These are phyloP conservation scores for Podabrus alpinus DNA, from an alignment of 2,888 invertebrate species.

Conservation along the genomic window DNA sequence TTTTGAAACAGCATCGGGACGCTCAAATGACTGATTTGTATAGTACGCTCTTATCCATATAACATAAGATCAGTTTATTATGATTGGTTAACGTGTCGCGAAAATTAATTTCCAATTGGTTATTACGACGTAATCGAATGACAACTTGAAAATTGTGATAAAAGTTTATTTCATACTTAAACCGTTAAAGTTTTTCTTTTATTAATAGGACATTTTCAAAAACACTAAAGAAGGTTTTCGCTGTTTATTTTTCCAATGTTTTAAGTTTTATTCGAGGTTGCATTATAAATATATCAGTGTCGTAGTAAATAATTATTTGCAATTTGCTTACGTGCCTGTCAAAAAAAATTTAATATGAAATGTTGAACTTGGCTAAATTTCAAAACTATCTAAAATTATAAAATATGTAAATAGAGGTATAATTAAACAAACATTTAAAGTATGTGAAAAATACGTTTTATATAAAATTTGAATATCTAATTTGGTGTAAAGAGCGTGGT, in stretches of 20 bases:
- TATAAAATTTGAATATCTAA: neutral
- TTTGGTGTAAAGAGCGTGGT: neutral
- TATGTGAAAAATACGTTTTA: neutral
- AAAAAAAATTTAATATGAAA: constrained; percentile 21
- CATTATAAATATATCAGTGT: constrained; percentile 9
- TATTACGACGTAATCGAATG: neutral
- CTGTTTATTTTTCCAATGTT: neutral
- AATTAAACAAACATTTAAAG: neutral
- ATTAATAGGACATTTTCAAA: neutral
- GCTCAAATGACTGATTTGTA: constrained; percentile 31
- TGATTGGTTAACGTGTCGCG: constrained; percentile 23
- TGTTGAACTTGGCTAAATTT: constrained; percentile 26
- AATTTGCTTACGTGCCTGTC: constrained; percentile 11
- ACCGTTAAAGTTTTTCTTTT: neutral
- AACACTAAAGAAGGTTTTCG: neutral
- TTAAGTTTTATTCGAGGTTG: constrained; percentile 2
- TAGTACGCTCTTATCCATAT: constrained; percentile 24
- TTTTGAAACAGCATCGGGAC: constrained; percentile 32
- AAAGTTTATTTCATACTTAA: neutral
- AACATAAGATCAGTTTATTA: constrained; percentile 21
- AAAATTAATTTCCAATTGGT: constrained; percentile 11
- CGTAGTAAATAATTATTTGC: constrained; percentile 13
- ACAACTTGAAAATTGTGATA: neutral
- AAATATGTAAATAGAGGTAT: constrained; percentile 12
- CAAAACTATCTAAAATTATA: constrained; percentile 29